phyloP scores from a whole-genome alignment of 2,113 vertebrate species.

The Cinclus cinclus region DNA sequence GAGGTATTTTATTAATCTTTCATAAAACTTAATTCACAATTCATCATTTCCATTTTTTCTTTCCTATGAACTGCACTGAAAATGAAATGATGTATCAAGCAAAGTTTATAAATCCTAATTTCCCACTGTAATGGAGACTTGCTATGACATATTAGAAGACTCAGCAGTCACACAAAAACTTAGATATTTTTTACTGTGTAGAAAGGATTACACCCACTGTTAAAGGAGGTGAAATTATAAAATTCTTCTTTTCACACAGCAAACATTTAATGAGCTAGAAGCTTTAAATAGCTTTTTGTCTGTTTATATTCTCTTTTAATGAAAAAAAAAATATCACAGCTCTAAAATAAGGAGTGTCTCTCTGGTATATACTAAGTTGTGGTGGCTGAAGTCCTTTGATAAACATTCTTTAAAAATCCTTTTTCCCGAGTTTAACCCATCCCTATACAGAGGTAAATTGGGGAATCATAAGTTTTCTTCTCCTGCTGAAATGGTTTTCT shows the following conservation, averaged over 20 bases:
- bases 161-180: not conserved
- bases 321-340: not conserved
- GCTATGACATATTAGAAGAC: not conserved
- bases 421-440: not conserved
- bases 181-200: not conserved
- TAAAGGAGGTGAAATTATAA: not conserved
- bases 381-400: not conserved
- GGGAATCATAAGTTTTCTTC: not conserved
- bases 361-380: not conserved
- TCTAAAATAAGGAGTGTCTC: not conserved
- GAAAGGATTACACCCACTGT: not conserved
- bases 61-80: not conserved
- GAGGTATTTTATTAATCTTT: not conserved
- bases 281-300: not conserved
- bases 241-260: not conserved
- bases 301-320: not conserved
- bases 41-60: not conserved
- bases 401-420: not conserved
- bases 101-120: not conserved
- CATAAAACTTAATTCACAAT: not conserved
- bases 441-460: not conserved
- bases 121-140: not conserved
- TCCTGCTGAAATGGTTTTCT: not conserved
- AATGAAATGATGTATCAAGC: not conserved
- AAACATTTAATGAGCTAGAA: not conserved